phyloP scores from a whole-genome alignment of 2,797 vertebrate genomes.

The Lophura swinhoii region DNA sequence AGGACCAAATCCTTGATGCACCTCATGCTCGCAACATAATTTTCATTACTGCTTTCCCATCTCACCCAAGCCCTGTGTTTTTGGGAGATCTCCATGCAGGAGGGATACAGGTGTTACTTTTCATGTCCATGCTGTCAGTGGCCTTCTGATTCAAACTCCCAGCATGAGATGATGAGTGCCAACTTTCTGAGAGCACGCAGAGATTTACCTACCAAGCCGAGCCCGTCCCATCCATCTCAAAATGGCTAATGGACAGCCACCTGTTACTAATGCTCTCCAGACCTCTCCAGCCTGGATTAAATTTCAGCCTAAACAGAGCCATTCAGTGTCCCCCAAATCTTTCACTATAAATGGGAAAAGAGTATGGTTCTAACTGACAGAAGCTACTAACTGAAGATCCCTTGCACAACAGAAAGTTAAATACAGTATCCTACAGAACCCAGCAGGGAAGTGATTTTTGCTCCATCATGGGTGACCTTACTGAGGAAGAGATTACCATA shows the following conservation, averaged over 20 bases:
- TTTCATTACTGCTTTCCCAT: neutral
- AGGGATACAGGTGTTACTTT: neutral
- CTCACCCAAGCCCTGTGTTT: neutral
- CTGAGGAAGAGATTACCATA: neutral
- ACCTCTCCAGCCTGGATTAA: neutral
- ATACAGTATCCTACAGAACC: neutral
- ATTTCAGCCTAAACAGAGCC: neutral
- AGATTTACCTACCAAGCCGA: neutral
- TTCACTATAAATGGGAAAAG: neutral
- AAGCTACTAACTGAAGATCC: neutral
- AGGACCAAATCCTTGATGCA: neutral
- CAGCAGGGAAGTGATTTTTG: neutral
- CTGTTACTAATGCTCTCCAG: neutral
- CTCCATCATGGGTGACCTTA: neutral
- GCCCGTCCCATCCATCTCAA: neutral
- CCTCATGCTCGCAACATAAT: neutral
- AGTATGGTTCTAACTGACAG: neutral
- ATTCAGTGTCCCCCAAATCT: rapidly evolving
- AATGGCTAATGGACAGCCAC: neutral
- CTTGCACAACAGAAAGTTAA: neutral
- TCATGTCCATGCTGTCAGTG: neutral
- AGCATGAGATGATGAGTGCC: rapidly evolving
- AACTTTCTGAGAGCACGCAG: neutral
- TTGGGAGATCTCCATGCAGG: neutral
- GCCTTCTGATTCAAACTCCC: neutral